Percentiles rank a stretch among this genome's conserved stretches.
Evolutionary conservation across 1,140 invertebrate species (phyloP).

Genomic region (Hesperophylax magnus): DNA sequence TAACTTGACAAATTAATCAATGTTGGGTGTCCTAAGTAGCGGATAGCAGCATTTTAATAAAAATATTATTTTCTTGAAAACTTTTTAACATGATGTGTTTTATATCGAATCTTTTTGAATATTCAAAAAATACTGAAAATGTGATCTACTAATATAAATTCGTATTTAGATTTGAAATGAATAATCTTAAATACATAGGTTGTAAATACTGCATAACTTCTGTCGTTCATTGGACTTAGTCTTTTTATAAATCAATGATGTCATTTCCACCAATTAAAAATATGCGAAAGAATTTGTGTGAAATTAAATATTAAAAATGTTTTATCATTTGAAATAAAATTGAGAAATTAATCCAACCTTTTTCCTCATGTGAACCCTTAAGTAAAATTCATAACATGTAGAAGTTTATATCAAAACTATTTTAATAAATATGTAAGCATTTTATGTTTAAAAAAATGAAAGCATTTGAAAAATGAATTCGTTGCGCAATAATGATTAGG

Average conservation of each 20-base stretch:
- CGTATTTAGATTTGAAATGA: constrained; percentile 6
- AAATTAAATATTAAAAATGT: neutral
- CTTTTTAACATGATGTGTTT: neutral
- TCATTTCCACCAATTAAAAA: neutral
- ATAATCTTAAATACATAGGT: neutral
- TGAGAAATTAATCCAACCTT: neutral
- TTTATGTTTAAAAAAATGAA: constrained; percentile 28
- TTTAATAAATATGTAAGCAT: constrained; percentile 18
- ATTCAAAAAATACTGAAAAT: constrained; percentile 37
- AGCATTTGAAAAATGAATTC: constrained; percentile 48
- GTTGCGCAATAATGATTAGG: constrained; percentile 57
- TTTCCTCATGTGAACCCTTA: neutral
- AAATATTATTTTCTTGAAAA: too few species aligned
- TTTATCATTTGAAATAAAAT: neutral
- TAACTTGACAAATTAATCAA: too few species aligned
- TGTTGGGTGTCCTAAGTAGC: too few species aligned
- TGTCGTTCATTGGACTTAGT: neutral
- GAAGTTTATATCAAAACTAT: constrained; percentile 15
- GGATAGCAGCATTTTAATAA: too few species aligned
- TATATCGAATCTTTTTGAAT: constrained; percentile 4
- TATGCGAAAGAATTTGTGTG: neutral
- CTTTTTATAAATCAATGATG: neutral
- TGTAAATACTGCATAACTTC: constrained; percentile 1
- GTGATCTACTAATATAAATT: constrained; percentile 32
- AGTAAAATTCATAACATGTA: constrained; percentile 7